Conservation (phyloP, 1,140 invertebrate genomes). For the Portunus trituberculatus region DNA sequence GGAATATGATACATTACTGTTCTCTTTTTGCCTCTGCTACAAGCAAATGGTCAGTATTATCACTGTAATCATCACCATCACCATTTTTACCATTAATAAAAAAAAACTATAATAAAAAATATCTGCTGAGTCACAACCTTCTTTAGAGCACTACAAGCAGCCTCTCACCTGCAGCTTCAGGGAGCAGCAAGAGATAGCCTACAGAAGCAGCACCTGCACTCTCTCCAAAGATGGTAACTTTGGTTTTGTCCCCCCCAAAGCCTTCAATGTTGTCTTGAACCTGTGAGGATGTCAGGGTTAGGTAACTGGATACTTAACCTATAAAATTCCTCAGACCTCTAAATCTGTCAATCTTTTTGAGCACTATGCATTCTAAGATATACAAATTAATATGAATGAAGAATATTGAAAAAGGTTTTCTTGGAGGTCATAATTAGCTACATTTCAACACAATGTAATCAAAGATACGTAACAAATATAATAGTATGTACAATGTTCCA, state of each 20-base stretch:
- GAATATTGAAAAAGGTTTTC: too few species aligned
- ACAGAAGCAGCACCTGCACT: constrained; percentile 78
- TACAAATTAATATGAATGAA: neutral
- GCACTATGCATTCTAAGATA: neutral
- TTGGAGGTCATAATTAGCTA: too few species aligned
- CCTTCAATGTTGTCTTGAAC: constrained; percentile 56
- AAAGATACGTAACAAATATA: too few species aligned
- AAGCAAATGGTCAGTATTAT: neutral
- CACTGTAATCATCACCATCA: neutral
- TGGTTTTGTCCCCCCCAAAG: constrained; percentile 69
- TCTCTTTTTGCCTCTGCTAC: too few species aligned
- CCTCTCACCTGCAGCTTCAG: constrained; percentile 79
- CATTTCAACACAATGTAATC: too few species aligned
- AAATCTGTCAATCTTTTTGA: neutral
- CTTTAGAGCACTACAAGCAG: constrained; percentile 76
- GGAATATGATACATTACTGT: too few species aligned
- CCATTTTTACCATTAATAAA: neutral
- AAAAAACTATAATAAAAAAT: neutral
- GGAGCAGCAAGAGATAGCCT: constrained; percentile 35
- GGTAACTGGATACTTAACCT: too few species aligned
- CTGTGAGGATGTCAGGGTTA: neutral
- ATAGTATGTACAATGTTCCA: too few species aligned
- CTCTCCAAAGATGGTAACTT: constrained; percentile 79
- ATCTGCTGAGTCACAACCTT: constrained; percentile 73
- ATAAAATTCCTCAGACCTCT: neutral